Percentiles rank a stretch among this genome's conserved stretches.
These are phyloP conservation scores for Ginglymostoma cirratum DNA, from an alignment of 2,113 vertebrate genomes.

Conservation along the genomic window DNA sequence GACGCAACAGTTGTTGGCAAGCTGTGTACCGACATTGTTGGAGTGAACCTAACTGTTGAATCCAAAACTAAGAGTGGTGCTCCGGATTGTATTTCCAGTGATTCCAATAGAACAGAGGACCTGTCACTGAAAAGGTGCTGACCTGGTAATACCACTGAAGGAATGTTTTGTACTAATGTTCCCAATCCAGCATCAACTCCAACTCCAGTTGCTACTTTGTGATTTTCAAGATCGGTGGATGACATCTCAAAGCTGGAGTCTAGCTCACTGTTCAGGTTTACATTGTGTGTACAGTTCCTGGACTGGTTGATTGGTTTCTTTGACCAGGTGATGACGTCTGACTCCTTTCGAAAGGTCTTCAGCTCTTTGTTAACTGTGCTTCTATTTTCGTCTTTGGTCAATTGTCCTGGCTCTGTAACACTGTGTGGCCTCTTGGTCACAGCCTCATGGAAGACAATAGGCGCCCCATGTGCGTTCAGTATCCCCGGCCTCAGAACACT, in stretches of 20 bases:
- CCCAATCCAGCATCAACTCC: background rate
- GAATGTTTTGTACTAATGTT: background rate
- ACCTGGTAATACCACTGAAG: background rate
- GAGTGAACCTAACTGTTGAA: background rate
- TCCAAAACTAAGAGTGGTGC: no score
- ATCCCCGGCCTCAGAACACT: constrained; percentile 50
- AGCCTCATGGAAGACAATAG: constrained; percentile 35
- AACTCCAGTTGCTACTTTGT: background rate
- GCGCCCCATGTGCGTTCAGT: constrained; percentile 15
- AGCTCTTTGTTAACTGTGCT: constrained; percentile 31
- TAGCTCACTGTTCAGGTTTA: constrained; percentile 40
- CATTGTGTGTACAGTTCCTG: constrained; percentile 42
- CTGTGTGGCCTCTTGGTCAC: constrained; percentile 28
- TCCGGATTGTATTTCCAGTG: background rate
- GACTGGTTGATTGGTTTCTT: constrained; percentile 48
- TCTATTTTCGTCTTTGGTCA: constrained; percentile 38
- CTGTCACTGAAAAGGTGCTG: background rate
- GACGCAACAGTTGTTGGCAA: background rate
- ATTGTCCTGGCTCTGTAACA: constrained; percentile 31
- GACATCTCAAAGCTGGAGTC: constrained; percentile 44
- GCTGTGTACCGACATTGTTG: background rate
- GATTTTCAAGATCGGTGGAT: constrained; percentile 37
- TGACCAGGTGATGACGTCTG: constrained; percentile 50
- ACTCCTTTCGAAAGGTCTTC: background rate
- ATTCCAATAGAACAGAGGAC: background rate